phyloP scores from a whole-genome alignment of 2,888 invertebrate genomes.

The Maniola hyperantus region DNA sequence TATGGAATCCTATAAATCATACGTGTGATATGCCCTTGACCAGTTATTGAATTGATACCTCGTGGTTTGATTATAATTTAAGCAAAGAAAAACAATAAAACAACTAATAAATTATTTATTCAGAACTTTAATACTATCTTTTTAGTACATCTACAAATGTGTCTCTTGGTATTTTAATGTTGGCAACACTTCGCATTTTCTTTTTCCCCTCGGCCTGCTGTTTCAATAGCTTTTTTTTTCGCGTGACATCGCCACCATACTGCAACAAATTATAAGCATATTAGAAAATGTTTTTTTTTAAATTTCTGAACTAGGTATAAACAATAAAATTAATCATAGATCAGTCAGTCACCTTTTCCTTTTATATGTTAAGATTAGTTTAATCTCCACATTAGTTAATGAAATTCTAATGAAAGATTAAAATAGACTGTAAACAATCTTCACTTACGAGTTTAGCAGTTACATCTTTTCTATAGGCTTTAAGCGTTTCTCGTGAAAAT shows the following conservation, averaged over 20 bases:
- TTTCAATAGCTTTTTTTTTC: conserved; percentile 93
- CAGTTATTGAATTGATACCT: too few species aligned
- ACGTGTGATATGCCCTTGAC: too few species aligned
- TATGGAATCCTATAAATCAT: too few species aligned
- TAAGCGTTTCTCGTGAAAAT: conserved; percentile 92
- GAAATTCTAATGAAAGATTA: too few species aligned
- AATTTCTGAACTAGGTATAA: too few species aligned
- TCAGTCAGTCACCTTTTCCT: too few species aligned
- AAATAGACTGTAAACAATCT: background rate
- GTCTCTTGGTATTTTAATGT: conserved; percentile 94
- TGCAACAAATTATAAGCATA: conserved; percentile 58
- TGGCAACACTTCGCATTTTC: conserved; percentile 94
- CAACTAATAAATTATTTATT: background rate
- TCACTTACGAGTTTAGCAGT: conserved; percentile 93
- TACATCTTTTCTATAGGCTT: conserved; percentile 95
- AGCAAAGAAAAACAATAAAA: background rate
- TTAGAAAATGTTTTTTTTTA: too few species aligned
- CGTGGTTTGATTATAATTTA: background rate
- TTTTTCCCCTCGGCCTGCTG: conserved; percentile 97
- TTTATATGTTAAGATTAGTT: too few species aligned
- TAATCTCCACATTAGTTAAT: too few species aligned
- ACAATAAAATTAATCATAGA: too few species aligned
- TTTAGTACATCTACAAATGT: conserved; percentile 96
- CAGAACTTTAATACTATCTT: conserved; percentile 67
- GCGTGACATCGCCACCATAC: conserved; percentile 96